Base-by-base conservation (phyloP, 2,888 invertebrate species). In the Lampropteryx suffumata region DNA sequence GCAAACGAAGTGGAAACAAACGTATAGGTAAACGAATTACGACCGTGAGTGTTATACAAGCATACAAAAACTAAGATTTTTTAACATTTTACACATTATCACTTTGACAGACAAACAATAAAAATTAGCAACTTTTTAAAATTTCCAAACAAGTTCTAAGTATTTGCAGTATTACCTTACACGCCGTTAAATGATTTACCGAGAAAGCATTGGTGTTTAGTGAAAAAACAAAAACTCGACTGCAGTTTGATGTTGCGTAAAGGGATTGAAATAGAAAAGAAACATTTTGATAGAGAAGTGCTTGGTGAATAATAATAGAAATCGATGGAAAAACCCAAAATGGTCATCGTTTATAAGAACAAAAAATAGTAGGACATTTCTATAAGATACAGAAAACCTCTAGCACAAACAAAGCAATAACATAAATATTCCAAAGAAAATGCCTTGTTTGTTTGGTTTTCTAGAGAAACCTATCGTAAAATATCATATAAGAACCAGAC, bases 61-160 rank as follows among this genome's bases (percentile, higher is more conserved):
- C n/a, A n/a, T n/a, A n/a, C n/a, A n/a, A n/a, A n/a, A n/a, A n/a
- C n/a, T n/a, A n/a, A n/a, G n/a, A 13, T 49, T 27, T 6, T 51
- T 26, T 11, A 41, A n/a, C 14, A 36, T n/a, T 50, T 57, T 46
- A 42, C 58, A 59, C 57, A 58, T 61, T 59, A 58, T 57, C 62
- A 66, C 60, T 71, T 79, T 84, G 70, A 69, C 81, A 68, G 53
- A 72, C 75, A 84, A 79, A 84, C 66, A 79, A 73, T 57, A 65
- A 68, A 73, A 74, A 82, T 81, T 80, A 80, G 79, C 82, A 69
- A 73, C 64, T 52, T 70, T 71, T 76, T 68, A 76, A 68, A 61
- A 62, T 69, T 56, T 46, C 58, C 71, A 73, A 79, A 79, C 67
- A 71, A 61, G 59, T 49, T 50, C 26, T 44, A 1, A 35, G 67